Base-by-base conservation (phyloP, 2,113 vertebrate species). In the Scomber japonicus region DNA sequence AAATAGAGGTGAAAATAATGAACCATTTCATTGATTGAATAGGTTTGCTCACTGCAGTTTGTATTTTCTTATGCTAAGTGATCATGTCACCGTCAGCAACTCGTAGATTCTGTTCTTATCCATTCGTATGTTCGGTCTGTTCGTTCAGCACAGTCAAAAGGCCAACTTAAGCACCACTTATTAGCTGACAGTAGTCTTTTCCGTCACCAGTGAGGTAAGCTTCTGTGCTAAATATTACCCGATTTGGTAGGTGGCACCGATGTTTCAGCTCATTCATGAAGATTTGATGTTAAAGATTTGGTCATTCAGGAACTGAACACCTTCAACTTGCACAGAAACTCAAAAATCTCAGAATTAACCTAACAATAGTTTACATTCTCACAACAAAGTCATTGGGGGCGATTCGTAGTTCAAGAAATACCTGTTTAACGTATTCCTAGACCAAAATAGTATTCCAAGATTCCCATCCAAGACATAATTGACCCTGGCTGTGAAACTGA, bases 401-500 rank as follows among this genome's bases (percentile, higher is more conserved):
- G 13, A 50, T 49, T 27, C 4, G 9, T 21, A 2, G 13, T 51
- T 46, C 55, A 19, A 65, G 6, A 71, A 55, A 64, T 11, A 12
- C 46, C 2, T 30, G 57, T n/a, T 45, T 11, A 44, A 16, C 44
- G 59, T 69, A 51, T 68, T 73, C n/a, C 14, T 5, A 48, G 19
- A 35, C 13, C 40, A 44, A 50, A 75, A n/a, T 17, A 12, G 48
- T 59, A 35, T 63, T 48, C n/a, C 60, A 45, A 69, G 40, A 51
- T 62, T 61, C 35, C 30, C 17, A 35, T 19, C 1, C 2, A 74
- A 17, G 54, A 30, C 13, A 40, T 11, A 45, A n/a, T 46, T 56
- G 68, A 77, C 46, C 55, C 31, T 70, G 53, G 48, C 67, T 54
- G 55, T 71, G 40, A 61, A 2, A 35, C 57, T 65, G 82, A 80